phyloP scores from a whole-genome alignment of 2,113 vertebrate species.

The Hemichromis elongatus region DNA sequence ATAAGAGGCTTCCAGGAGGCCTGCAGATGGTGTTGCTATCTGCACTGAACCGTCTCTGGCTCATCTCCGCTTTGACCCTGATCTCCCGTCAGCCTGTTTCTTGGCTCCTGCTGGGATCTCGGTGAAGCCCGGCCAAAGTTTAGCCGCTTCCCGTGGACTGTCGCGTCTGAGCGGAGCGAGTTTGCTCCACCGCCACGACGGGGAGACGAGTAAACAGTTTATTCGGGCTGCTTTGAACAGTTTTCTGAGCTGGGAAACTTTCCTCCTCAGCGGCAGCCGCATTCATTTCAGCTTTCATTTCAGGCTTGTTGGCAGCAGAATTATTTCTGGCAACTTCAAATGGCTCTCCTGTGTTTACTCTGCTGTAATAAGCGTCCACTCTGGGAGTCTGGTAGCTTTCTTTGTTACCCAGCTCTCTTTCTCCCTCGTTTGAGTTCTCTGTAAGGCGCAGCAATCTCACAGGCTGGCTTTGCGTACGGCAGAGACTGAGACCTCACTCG shows the following conservation, averaged over 20 bases:
- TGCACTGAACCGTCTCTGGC: not conserved
- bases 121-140: not conserved
- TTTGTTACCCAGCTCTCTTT: not conserved
- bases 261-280: not conserved
- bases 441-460: conserved; percentile 17
- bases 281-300: not conserved
- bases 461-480: not conserved
- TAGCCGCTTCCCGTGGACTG: not conserved
- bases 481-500: not conserved
- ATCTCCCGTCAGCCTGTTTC: not conserved
- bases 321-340: not conserved
- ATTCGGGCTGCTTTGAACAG: not conserved
- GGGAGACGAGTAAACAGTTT: not conserved
- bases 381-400: not conserved
- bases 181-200: not conserved
- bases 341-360: not conserved
- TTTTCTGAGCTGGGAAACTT: not conserved
- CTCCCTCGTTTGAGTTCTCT: not conserved
- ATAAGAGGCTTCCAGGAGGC: conserved; percentile 40
- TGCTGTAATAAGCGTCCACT: conserved; percentile 5
- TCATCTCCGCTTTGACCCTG: not conserved
- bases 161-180: not conserved
- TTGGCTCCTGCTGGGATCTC: not conserved
- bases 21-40: not conserved
- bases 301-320: conserved; percentile 3